Percentiles rank a stretch among this genome's conserved stretches.
phyloP scores from a whole-genome alignment of 2,888 invertebrate genomes.

The Euplexia lucipara region DNA sequence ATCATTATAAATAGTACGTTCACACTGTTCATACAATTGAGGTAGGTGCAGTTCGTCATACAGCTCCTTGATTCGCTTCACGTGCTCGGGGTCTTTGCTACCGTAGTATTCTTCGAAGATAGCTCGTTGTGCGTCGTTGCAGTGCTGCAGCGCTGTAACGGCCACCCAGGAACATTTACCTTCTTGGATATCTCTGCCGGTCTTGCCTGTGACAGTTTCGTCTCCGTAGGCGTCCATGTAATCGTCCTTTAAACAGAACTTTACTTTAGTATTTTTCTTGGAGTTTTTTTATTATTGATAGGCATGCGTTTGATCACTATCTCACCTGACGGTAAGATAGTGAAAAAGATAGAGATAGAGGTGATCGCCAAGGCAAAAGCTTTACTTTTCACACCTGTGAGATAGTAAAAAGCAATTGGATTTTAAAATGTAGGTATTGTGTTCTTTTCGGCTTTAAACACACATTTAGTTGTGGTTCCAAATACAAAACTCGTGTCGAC shows the following conservation, averaged over 20 bases:
- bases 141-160: conserved; percentile 94
- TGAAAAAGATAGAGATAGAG: too few relatives aligned
- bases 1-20: conserved; percentile 13
- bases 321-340: too few relatives aligned
- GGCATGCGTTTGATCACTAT: too few relatives aligned
- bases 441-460: too few relatives aligned
- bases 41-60: conserved; percentile 91
- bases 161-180: conserved; percentile 98
- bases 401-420: too few relatives aligned
- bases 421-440: too few relatives aligned
- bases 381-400: too few relatives aligned
- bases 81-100: conserved; percentile 90
- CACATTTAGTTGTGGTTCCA: too few relatives aligned
- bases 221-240: conserved; percentile 34
- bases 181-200: conserved; percentile 96
- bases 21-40: conserved; percentile 25
- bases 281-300: too few relatives aligned
- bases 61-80: conserved; percentile 80
- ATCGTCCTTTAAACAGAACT: conserved; percentile 38
- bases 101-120: conserved; percentile 93
- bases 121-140: conserved; percentile 91
- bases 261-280: not conserved
- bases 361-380: too few relatives aligned
- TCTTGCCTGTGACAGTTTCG: conserved; percentile 28
- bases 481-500: too few relatives aligned